Evolutionary conservation across 2,113 vertebrate genomes (phyloP), one percentile per base, ranked within the genome.

Genomic region (Lampris incognitus): DNA sequence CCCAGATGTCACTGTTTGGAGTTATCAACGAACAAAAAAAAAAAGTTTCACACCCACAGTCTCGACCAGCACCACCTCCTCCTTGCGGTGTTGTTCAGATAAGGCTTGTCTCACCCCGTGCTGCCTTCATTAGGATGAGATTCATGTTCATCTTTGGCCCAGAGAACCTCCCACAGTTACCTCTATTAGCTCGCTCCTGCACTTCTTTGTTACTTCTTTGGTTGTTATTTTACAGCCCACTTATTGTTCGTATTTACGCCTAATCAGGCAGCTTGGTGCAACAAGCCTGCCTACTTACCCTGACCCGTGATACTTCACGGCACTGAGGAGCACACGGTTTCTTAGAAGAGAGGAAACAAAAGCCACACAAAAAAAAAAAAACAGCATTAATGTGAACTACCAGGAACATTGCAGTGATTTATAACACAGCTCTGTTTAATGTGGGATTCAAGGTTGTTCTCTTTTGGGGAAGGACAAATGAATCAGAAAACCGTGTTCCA

Each of bases 91-190:
- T 70, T 68, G 58, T 61, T 69, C 50, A 49, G 37, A 66, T 76
- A 81, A 85, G 72, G 68, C 83, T n/a, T 38, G 71, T 55, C 76
- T 86, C 62, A 66, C 37, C 52, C 75, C 61, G 61, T 65, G 76
- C 44, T 41, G 36, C n/a, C 81, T 68, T 91, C 88, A 88, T 91
- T 85, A 86, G 80, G 64, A 79, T 73, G 38, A 84, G 68, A 79
- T 85, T 79, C 61, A 66, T 63, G 62, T 81, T 83, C 67, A 63
- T 77, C 76, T 88, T 55, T 84, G 69, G 55, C 69, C 78, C 41
- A 1, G 38, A 57, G 78, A 46, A 83, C 82, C 75, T 86, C 85
- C 85, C 62, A 78, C 83, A 39, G 68, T 64, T 78, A 44, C 51
- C 55, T 76, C 49, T 72, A 24, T 24, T 24, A 24, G 24, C 72